A percentile compares a stretch with the other conserved stretches of the same genome.
Evolutionary conservation across 2,113 vertebrate genomes (phyloP).

Genomic region (Lutjanus erythropterus): DNA sequence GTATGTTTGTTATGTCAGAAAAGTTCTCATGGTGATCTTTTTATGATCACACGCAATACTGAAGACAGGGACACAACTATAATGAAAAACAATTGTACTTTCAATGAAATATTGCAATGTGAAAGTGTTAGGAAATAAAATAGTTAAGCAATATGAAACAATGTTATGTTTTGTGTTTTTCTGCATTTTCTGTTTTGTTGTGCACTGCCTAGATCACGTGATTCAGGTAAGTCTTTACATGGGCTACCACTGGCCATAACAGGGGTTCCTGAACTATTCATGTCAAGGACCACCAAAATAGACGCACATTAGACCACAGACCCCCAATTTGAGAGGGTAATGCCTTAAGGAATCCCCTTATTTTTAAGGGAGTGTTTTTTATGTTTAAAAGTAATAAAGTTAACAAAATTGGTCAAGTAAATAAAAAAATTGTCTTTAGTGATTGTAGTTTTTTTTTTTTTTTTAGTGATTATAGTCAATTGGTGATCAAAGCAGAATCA

Average conservation of each 20-base stretch:
- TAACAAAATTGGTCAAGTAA: too few relatives aligned
- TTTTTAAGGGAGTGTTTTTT: too few relatives aligned
- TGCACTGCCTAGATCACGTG: not conserved
- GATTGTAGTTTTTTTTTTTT: too few relatives aligned
- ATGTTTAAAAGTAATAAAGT: too few relatives aligned
- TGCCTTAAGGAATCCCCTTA: too few relatives aligned
- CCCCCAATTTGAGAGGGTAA: too few relatives aligned
- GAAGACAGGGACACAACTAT: slow-evolving; percentile 1
- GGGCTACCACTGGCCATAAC: not conserved
- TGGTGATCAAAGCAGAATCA: too few relatives aligned
- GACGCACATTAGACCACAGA: too few relatives aligned
- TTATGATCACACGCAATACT: not conserved
- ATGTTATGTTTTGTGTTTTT: not conserved
- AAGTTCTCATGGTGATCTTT: slow-evolving; percentile 4
- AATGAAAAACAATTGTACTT: slow-evolving; percentile 2
- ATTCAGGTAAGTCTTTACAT: not conserved
- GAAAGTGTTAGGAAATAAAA: slow-evolving; percentile 58
- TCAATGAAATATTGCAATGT: slow-evolving; percentile 11
- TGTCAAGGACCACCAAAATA: too few relatives aligned
- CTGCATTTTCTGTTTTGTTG: not conserved
- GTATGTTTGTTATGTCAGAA: slow-evolving; percentile 18
- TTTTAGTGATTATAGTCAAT: too few relatives aligned
- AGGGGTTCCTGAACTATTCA: too few relatives aligned
- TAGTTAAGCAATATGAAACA: slow-evolving; percentile 33
- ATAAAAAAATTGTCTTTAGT: too few relatives aligned